phyloP scores from a whole-genome alignment of 2,797 vertebrate genomes.

The Pristis pectinata region DNA sequence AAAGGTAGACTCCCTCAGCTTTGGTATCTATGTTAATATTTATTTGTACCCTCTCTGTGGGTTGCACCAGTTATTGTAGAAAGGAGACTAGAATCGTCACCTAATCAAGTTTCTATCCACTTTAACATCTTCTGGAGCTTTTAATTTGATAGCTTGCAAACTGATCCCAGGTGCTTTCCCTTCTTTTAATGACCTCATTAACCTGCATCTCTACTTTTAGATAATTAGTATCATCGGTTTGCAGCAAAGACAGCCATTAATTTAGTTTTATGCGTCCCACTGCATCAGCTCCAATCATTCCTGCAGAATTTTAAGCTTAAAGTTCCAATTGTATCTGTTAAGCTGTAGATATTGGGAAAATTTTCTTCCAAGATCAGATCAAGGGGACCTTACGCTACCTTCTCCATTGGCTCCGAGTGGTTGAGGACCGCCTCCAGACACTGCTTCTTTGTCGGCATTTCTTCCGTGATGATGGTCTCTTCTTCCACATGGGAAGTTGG shows the following conservation, averaged over 20 bases:
- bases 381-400: slow-evolving; percentile 45
- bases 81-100: neutral
- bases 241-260: neutral
- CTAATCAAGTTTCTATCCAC: too few relatives aligned
- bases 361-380: neutral
- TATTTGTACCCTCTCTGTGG: neutral
- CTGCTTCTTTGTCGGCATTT: slow-evolving; percentile 62
- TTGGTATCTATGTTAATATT: neutral
- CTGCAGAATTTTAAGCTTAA: neutral
- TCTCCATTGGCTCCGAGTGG: slow-evolving; percentile 56
- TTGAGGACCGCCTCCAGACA: slow-evolving; percentile 58
- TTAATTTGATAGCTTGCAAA: neutral
- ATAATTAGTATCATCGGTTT: too few relatives aligned
- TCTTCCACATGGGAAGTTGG: slow-evolving; percentile 73
- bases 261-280: neutral
- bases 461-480: slow-evolving; percentile 60
- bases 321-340: neutral
- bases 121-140: neutral
- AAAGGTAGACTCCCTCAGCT: neutral
- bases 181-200: neutral
- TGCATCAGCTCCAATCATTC: neutral
- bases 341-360: neutral
- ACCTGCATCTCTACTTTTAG: neutral
- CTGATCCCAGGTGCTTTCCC: neutral
- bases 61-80: neutral